A percentile compares a stretch with the other conserved stretches of the same genome.
Evolutionary conservation across 2,888 invertebrate genomes (phyloP).

Genomic region (Melolontha melolontha): DNA sequence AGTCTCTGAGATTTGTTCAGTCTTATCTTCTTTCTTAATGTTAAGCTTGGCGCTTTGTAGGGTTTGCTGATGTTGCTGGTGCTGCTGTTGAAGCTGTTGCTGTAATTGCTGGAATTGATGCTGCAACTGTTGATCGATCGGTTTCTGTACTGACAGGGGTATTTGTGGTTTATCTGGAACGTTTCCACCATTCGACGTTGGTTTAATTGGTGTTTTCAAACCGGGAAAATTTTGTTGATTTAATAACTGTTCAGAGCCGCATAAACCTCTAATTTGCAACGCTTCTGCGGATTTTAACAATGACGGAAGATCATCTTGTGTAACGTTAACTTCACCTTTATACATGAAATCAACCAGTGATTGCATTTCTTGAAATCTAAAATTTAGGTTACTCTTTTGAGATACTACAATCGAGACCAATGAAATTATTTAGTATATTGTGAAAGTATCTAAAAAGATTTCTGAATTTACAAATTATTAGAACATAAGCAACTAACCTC

Average conservation of each 20-base stretch:
- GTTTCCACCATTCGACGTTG: conserved; percentile 30
- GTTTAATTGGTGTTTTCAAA: conserved; percentile 51
- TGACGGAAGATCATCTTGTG: conserved; percentile 85
- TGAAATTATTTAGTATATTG: too few species aligned
- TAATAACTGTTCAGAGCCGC: conserved; percentile 64
- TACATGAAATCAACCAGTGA: conserved; percentile 92
- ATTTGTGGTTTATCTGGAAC: conserved; percentile 47
- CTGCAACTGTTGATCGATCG: conserved; percentile 56
- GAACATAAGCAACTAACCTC: conserved; percentile 66
- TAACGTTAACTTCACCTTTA: conserved; percentile 89
- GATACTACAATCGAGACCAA: too few species aligned
- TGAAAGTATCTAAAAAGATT: too few species aligned
- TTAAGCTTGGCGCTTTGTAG: conserved; percentile 37
- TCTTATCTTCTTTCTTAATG: conserved; percentile 58
- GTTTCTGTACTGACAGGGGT: conserved; percentile 44
- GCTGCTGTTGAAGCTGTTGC: conserved; percentile 53
- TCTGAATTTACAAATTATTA: background rate
- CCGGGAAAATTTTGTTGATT: conserved; percentile 62
- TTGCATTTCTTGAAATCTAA: conserved; percentile 84
- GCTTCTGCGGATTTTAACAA: conserved; percentile 87
- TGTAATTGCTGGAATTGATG: conserved; percentile 47
- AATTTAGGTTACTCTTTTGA: conserved; percentile 18
- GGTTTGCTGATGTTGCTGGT: conserved; percentile 54
- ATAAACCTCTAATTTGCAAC: conserved; percentile 81
- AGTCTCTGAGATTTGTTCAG: conserved; percentile 55